Evolutionary conservation across 2,797 vertebrate species (phyloP).

Genomic region (Chiroxiphia lanceolata): DNA sequence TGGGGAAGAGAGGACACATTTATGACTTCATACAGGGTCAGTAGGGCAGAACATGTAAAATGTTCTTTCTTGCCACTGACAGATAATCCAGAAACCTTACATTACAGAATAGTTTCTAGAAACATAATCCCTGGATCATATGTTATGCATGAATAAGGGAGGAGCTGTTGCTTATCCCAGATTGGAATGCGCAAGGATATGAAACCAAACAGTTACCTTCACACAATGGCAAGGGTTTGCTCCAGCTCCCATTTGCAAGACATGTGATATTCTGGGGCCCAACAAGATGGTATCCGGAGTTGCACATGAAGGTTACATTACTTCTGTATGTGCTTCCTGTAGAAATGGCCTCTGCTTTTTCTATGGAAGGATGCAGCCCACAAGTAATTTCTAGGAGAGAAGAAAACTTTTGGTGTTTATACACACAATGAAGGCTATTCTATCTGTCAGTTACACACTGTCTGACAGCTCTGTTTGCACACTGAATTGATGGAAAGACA

Average conservation of each 20-base stretch:
- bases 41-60: neutral
- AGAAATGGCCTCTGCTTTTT: constrained; percentile 74
- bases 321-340: constrained; percentile 72
- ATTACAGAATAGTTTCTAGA: neutral
- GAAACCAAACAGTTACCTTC: constrained; percentile 58
- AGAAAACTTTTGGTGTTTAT: neutral
- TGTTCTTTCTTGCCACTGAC: neutral
- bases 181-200: neutral
- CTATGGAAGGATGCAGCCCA: constrained; percentile 78
- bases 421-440: neutral
- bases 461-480: neutral
- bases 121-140: neutral
- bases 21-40: neutral
- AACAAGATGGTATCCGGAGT: constrained; percentile 76
- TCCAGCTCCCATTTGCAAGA: constrained; percentile 85
- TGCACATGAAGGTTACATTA: constrained; percentile 81
- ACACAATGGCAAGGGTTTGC: constrained; percentile 80
- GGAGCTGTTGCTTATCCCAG: neutral
- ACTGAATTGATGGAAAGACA: neutral
- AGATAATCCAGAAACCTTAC: neutral
- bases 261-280: constrained; percentile 80
- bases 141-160: neutral
- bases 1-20: neutral
- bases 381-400: constrained; percentile 76
- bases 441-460: neutral